Evolutionary conservation across 2,113 vertebrate genomes (phyloP), one percentile per base, ranked within the genome.

Genomic region (Gnathonemus echidnorhynchus): DNA sequence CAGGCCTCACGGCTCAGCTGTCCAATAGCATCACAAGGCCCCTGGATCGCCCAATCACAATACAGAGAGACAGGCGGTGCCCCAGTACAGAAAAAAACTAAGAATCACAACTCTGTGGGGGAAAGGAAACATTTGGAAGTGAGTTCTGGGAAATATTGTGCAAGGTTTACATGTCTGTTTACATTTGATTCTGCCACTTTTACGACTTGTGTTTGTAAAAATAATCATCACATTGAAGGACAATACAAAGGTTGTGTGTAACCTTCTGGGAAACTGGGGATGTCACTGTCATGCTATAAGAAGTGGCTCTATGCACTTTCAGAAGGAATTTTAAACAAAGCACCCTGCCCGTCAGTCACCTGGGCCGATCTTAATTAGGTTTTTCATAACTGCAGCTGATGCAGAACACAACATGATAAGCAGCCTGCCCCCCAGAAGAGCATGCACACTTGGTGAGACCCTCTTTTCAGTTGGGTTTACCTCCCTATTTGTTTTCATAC

Each of bases 81-180:
- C 52, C 49, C 53, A 21, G 17, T 42, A n/a, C 35, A 24, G 35
- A 8, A 49, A 87, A 85, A 87, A 53, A 15, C 17, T 56, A 87
- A 87, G 62, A 89, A 80, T 42, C 56, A 15, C 3, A 62, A n/a
- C 49, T 19, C 86, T 15, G 21, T n/a, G 70, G 87, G 91, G 84
- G 91, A 42, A 92, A 92, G 89, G 62, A 87, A 70, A 21, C 90
- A 91, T 91, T 91, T 93, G 92, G 90, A 93, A 27, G 89, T 48
- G 70, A 91, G 93, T 94, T 93, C 93, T 88, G 88, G 92, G 89
- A 88, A 90, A 85, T n/a, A 62, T 89, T 89, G 80, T 91, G 87
- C 86, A 91, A 80, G 62, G n/a, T 91, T 84, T 74, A 50, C 84
- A 90, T 93, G 95, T 93, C 94, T 94, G 94, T 95, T 95, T 95